A percentile compares a stretch with the other conserved stretches of the same genome.
Evolutionary conservation across 2,113 vertebrate genomes (phyloP).

Genomic region (Meleagris gallopavo): DNA sequence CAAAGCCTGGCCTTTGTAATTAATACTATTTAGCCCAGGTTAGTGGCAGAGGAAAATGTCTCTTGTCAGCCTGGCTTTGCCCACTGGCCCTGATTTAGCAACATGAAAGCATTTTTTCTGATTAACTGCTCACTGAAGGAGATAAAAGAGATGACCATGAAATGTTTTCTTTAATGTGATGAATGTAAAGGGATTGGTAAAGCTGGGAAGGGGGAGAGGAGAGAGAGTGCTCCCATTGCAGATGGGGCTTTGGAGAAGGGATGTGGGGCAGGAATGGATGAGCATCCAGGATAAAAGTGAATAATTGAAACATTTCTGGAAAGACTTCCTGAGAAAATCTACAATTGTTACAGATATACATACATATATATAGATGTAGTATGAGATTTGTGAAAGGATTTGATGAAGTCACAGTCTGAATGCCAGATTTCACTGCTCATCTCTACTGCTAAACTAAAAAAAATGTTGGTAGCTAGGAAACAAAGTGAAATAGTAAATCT

Average conservation of each 20-base stretch:
- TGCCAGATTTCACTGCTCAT: conserved; percentile 36
- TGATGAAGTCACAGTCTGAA: neutral
- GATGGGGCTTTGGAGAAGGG: neutral
- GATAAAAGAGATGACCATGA: conserved; percentile 78
- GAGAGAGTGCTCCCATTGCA: neutral
- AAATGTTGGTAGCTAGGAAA: conserved; percentile 53
- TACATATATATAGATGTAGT: neutral
- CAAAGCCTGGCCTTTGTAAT: conserved; percentile 75
- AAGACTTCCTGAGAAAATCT: neutral
- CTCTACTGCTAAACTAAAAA: conserved; percentile 59
- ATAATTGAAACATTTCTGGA: neutral
- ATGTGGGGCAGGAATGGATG: neutral
- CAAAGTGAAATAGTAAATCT: conserved; percentile 61
- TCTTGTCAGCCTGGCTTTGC: conserved; percentile 76
- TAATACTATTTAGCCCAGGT: conserved; percentile 76
- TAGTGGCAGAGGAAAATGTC: conserved; percentile 75
- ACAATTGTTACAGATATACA: neutral
- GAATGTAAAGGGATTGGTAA: conserved; percentile 75
- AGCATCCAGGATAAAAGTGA: neutral
- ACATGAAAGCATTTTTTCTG: conserved; percentile 80
- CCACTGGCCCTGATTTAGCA: conserved; percentile 76
- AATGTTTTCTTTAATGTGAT: conserved; percentile 78
- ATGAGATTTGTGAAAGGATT: neutral
- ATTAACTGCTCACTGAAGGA: conserved; percentile 78
- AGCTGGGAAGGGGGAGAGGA: conserved; percentile 43